These are phyloP conservation scores for Lophura nycthemera DNA, from an alignment of 2,113 vertebrate species.

Conservation along the genomic window DNA sequence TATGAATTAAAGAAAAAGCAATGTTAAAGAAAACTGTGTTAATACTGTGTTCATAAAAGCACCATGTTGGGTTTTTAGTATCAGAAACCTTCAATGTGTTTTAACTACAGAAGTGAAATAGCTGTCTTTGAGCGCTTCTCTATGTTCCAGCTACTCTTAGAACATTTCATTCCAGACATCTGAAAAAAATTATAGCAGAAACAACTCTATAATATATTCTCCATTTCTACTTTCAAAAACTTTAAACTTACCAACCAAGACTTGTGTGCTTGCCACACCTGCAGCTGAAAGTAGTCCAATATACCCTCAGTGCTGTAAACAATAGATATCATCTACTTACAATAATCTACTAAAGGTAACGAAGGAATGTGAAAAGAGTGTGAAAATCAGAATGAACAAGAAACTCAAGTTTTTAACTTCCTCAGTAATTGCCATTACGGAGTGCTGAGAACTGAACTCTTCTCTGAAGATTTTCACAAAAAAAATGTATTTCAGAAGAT, in stretches of 20 bases:
- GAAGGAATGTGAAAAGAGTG: background rate
- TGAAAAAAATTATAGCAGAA: conserved; percentile 23
- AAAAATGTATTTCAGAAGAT: background rate
- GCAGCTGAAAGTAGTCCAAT: conserved; percentile 23
- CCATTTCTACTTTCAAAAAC: conserved; percentile 41
- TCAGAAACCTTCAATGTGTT: background rate
- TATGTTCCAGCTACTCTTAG: background rate
- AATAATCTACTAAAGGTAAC: background rate
- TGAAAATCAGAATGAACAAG: background rate
- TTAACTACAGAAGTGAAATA: background rate
- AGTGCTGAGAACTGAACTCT: background rate
- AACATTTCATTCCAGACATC: conserved; percentile 25
- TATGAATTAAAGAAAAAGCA: background rate
- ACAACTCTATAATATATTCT: conserved; percentile 46
- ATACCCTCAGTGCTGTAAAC: background rate
- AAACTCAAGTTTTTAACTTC: background rate
- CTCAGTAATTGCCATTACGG: background rate
- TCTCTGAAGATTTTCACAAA: background rate
- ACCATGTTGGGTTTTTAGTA: background rate
- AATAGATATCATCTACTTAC: background rate
- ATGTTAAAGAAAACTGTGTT: conserved; percentile 14
- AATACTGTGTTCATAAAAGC: background rate
- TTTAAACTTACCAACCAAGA: conserved; percentile 23
- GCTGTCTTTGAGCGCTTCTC: background rate
- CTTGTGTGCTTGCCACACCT: background rate